Percentiles rank a stretch among this genome's conserved stretches.
Conservation (phyloP, 2,797 vertebrate species). For the Nyctibius grandis region DNA sequence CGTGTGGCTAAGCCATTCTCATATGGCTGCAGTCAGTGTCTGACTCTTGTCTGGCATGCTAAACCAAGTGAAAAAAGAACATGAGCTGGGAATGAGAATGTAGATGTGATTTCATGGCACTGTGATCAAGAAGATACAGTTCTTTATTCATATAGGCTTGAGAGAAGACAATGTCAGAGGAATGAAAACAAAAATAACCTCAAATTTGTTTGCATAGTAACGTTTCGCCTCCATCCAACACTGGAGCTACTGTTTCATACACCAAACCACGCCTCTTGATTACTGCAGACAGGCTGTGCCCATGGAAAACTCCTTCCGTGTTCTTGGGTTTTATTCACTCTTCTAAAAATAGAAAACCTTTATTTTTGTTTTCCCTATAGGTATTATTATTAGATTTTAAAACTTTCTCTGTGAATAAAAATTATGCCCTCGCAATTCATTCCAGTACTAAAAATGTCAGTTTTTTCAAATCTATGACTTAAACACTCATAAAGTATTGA, state of each 20-base stretch:
- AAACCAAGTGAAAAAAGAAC: constrained; percentile 13
- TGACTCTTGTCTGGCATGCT: not conserved
- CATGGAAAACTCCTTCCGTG: not conserved
- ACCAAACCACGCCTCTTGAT: not conserved
- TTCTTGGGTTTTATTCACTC: constrained; percentile 1
- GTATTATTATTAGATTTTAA: not conserved
- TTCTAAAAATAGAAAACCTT: not conserved
- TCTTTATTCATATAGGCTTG: not conserved
- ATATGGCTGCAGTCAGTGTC: not conserved
- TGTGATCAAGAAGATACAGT: not conserved
- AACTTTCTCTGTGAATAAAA: not conserved
- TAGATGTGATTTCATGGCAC: constrained; percentile 41
- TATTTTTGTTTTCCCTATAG: not conserved
- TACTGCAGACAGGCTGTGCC: not conserved
- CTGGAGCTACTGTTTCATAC: not conserved
- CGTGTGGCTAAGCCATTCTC: not conserved
- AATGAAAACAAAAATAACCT: not conserved
- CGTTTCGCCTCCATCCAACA: not conserved
- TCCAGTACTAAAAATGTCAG: not conserved
- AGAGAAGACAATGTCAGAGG: constrained; percentile 1
- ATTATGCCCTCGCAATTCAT: not conserved
- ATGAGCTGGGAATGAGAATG: not conserved
- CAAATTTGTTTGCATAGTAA: not conserved
- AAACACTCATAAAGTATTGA: not conserved
- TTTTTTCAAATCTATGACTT: not conserved